Evolutionary conservation across 2,888 invertebrate genomes (phyloP).

Genomic region (Galeopsomyia nigrocyanea): DNA sequence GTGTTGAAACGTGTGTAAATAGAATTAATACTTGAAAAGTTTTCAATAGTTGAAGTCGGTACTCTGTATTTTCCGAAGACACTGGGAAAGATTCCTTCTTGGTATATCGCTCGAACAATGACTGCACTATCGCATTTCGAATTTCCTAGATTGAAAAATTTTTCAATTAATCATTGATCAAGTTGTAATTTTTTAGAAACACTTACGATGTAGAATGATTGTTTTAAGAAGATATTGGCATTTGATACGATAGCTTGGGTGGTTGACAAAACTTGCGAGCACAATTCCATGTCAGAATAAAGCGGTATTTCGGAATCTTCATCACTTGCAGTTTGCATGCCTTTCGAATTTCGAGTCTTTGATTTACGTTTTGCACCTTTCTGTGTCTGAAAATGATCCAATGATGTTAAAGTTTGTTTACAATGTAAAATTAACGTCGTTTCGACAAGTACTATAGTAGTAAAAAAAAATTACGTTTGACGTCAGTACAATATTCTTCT

Average conservation of each 20-base stretch:
- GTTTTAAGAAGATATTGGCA: slow-evolving; percentile 53
- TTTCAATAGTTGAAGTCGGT: slow-evolving; percentile 59
- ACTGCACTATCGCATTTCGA: slow-evolving; percentile 53
- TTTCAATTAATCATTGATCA: not conserved
- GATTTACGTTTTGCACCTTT: slow-evolving; percentile 56
- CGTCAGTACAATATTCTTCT: slow-evolving; percentile 55
- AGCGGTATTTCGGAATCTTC: not conserved
- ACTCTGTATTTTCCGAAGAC: slow-evolving; percentile 52
- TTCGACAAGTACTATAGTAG: too few relatives aligned
- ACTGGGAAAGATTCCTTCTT: slow-evolving; percentile 51
- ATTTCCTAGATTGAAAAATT: slow-evolving; percentile 53
- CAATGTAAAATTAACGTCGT: not conserved
- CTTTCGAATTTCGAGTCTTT: slow-evolving; percentile 57
- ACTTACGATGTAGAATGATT: slow-evolving; percentile 58
- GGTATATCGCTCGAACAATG: slow-evolving; percentile 59
- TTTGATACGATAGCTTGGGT: slow-evolving; percentile 59
- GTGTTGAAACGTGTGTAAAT: slow-evolving; percentile 56
- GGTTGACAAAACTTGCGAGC: slow-evolving; percentile 54
- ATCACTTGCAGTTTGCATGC: slow-evolving; percentile 48
- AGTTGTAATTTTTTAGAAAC: not conserved
- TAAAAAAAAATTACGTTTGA: slow-evolving; percentile 47
- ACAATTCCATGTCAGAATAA: slow-evolving; percentile 54
- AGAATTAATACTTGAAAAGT: slow-evolving; percentile 57
- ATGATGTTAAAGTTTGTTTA: slow-evolving; percentile 1
- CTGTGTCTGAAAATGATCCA: slow-evolving; percentile 1